Evolutionary conservation across 2,797 vertebrate species (phyloP), one percentile per base, ranked within the genome.

Genomic region (Miichthys miiuy): DNA sequence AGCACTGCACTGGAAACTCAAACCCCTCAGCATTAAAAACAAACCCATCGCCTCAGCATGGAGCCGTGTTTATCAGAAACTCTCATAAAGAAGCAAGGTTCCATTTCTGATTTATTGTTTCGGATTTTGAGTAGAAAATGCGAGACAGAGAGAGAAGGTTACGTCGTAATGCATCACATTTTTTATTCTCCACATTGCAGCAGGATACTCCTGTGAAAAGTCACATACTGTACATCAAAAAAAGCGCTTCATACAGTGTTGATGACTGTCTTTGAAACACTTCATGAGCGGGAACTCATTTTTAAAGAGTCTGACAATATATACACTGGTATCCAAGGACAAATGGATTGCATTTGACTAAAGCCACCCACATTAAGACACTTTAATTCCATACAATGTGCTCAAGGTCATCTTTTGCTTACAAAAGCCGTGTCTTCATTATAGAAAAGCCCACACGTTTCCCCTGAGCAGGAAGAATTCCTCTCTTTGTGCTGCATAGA

Each of bases 351-450:
- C 23, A 52, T 88, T 89, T 73, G 81, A 89, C 69, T 85, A 69
- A 81, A 82, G 75, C 75, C 83, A 52, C 84, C 73, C 84, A 91
- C 82, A 80, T 85, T 58, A 72, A 71, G 57, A 79, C 46, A 71
- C 67, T 85, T 71, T 65, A 68, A 83, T 87, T 88, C 75, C 61
- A 78, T 57, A 78, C 18, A 75, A 64, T 4, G n/a, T 64, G 55
- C 66, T 90, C 88, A 93, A 89, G 91, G 88, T 91, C 83, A 77
- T 65, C 46, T 30, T 3, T 10, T 1, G 4, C 58, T 8, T 23
- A 72, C 20, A 62, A 75, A 79, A 50, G 69, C 55, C 0, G 6
- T 46, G 60, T 68, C 48, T 72, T 55, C 23, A 23, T 63, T 68
- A 68, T 10, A 74, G 61, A 74, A 25, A 61, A 47, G 42, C 16